Conservation (phyloP, 1,140 invertebrate genomes). For the Portunus trituberculatus region DNA sequence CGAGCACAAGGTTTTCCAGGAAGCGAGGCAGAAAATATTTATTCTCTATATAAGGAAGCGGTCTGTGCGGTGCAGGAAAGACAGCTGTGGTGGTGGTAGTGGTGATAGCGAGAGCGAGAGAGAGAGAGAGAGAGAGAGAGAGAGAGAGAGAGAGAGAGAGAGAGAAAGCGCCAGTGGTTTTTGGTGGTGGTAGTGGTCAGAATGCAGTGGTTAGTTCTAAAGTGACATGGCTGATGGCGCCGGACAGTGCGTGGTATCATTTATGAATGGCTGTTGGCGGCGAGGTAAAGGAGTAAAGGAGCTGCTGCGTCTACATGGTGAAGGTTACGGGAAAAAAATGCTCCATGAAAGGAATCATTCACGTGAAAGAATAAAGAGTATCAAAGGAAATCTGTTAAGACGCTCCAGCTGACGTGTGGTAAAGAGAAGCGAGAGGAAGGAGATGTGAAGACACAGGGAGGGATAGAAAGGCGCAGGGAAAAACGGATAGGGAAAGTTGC, state of each 20-base stretch:
- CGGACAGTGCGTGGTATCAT: background rate
- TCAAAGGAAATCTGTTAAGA: slow-evolving; percentile 9
- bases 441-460: background rate
- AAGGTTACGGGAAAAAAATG: background rate
- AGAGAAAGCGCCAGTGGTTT: background rate
- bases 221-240: background rate
- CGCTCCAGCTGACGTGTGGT: background rate
- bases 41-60: slow-evolving; percentile 12
- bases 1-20: background rate
- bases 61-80: background rate
- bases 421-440: background rate
- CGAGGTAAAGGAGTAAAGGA: background rate
- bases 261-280: background rate
- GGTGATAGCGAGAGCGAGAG: background rate
- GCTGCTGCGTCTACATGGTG: background rate
- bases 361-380: background rate
- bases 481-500: background rate
- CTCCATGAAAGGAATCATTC: background rate
- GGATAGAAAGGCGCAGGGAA: background rate
- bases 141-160: background rate
- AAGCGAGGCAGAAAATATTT: background rate
- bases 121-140: no score
- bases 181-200: background rate
- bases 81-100: background rate
- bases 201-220: background rate